Conservation (phyloP, 2,888 invertebrate genomes). For the Aspidiotus destructor region DNA sequence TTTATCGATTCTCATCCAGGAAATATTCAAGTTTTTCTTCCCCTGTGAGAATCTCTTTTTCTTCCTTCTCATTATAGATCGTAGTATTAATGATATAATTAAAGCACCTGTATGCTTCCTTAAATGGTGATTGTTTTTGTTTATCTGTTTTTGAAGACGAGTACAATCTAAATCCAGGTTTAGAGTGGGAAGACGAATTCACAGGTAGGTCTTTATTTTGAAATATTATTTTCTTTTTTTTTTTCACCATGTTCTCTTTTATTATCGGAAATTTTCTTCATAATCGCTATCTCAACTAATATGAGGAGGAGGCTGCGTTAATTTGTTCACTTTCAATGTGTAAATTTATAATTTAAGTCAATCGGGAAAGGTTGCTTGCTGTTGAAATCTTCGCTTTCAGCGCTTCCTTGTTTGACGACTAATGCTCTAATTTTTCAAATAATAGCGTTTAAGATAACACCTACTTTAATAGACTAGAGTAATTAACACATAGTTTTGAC, state of each 20-base stretch:
- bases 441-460: neutral
- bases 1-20: neutral
- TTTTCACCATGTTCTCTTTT: conserved; percentile 3
- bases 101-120: conserved; percentile 33
- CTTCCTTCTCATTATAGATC: conserved; percentile 3
- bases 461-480: conserved; percentile 24
- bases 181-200: conserved; percentile 99
- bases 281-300: conserved; percentile 16
- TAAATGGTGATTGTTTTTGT: conserved; percentile 41
- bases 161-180: conserved; percentile 99
- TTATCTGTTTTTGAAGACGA: conserved; percentile 76
- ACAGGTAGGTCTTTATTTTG: conserved; percentile 73
- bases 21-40: neutral
- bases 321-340: conserved; percentile 37
- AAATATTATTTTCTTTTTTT: conserved; percentile 17
- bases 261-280: neutral
- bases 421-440: too few relatives aligned
- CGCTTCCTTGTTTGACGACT: too few relatives aligned
- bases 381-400: too few relatives aligned
- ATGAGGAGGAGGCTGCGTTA: conserved; percentile 45
- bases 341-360: neutral
- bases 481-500: conserved; percentile 75
- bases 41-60: neutral
- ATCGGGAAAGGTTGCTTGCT: neutral
- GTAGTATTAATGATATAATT: conserved; percentile 17